Evolutionary conservation across 2,113 vertebrate species (phyloP), one percentile per base, ranked within the genome.

Genomic region (Martes martes): DNA sequence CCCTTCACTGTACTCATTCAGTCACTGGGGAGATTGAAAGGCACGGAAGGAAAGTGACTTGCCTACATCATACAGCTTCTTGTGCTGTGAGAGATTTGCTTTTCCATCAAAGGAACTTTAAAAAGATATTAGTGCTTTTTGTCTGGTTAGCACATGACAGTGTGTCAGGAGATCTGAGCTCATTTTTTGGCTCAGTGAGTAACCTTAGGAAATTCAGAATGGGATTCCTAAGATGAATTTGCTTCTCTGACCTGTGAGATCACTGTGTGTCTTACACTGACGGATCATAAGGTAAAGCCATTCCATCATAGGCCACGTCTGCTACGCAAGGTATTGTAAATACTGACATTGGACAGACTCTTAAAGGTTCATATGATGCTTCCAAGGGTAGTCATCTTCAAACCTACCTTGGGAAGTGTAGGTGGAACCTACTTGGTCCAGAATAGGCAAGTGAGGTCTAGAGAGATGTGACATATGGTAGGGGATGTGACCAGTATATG

Each of bases 171-270:
- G 50, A 59, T 83, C 78, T 94, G 69, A 92, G 76, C 57, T 97
- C 84, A 63, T 47, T 13, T 79, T 95, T 95, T 96, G 90, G 50
- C 79, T 90, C 57, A 8, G 24, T 52, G 50, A 94, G 11, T 86
- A 47, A 92, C 33, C 36, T 87, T 67, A 63, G 36, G 24, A 91
- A 80, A 83, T 45, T 52, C 71, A 83, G 57, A 73, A 63, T 45
- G 18, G 9, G 10, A 52, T 95, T 76, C 65, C 91, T 91, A 92
- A 92, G 67, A 81, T 4, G 23, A 4, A 21, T 67, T 19, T 8
- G 19, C 24, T 83, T 83, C 59, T 69, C 39, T 84, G 33, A 79
- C 67, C 74, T 84, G 21, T 95, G 83, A 96, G 91, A 92, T 95
- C 78, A 92, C 5, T 74, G 15, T 47, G 14, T 76, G 57, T 92